Evolutionary conservation across 2,797 vertebrate genomes (phyloP).

Genomic region (Australoheros facetus): DNA sequence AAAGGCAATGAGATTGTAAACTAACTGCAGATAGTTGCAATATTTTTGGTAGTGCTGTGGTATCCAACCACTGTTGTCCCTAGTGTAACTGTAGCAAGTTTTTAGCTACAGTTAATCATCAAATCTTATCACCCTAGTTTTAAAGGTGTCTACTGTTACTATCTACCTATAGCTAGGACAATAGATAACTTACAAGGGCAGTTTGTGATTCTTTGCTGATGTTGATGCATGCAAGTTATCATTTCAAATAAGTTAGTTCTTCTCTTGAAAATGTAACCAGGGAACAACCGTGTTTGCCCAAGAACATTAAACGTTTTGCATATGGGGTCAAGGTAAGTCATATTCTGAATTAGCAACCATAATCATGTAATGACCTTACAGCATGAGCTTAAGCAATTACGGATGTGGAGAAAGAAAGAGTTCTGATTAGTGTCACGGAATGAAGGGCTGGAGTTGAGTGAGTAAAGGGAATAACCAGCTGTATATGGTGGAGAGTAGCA

Average conservation of each 20-base stretch:
- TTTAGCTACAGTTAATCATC: neutral
- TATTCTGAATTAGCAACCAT: neutral
- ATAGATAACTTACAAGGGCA: neutral
- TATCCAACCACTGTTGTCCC: neutral
- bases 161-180: neutral
- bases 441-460: constrained; percentile 33
- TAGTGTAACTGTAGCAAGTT: no score
- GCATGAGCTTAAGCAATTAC: neutral
- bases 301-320: neutral
- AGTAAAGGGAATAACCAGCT: constrained; percentile 57
- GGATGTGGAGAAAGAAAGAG: neutral
- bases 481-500: constrained; percentile 50
- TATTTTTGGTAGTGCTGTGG: neutral
- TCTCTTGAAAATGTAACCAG: neutral
- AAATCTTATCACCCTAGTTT: neutral
- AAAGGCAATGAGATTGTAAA: neutral
- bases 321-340: neutral
- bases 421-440: constrained; percentile 42
- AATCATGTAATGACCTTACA: neutral
- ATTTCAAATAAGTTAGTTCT: neutral
- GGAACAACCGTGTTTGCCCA: neutral
- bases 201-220: neutral
- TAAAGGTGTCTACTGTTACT: neutral
- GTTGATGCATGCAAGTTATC: neutral
- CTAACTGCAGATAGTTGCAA: neutral